Evolutionary conservation across 2,888 invertebrate species (phyloP).

Genomic region (Cataglyphis rosenhaueri): DNA sequence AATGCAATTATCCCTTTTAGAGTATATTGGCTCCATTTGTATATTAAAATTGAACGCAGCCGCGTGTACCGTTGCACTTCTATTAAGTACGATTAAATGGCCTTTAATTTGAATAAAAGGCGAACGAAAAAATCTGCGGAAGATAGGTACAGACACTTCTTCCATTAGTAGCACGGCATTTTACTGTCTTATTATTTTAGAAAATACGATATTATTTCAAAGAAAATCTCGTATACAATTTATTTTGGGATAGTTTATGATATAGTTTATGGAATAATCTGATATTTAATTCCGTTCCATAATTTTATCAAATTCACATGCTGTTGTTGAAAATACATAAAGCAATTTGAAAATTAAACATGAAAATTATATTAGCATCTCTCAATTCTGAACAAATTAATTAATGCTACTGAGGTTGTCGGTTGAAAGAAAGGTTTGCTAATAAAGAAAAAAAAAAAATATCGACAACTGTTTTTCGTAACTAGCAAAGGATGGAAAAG

Average conservation of each 20-base stretch:
- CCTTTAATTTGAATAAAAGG: slow-evolving; percentile 78
- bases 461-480: slow-evolving; percentile 19
- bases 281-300: too few species aligned
- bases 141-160: neutral
- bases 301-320: neutral
- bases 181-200: neutral
- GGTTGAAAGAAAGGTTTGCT: neutral
- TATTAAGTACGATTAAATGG: slow-evolving; percentile 78
- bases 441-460: slow-evolving; percentile 3
- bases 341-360: neutral
- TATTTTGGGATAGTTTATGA: neutral
- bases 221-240: neutral
- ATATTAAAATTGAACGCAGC: slow-evolving; percentile 78
- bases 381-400: neutral
- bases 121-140: neutral
- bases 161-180: neutral
- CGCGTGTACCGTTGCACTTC: slow-evolving; percentile 5
- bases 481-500: slow-evolving; percentile 25
- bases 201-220: neutral
- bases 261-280: neutral
- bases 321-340: neutral
- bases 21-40: slow-evolving; percentile 77
- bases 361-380: neutral
- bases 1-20: slow-evolving; percentile 78
- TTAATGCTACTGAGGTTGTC: neutral